A percentile compares a stretch with the other conserved stretches of the same genome.
Evolutionary conservation across 2,113 vertebrate genomes (phyloP).

Genomic region (Rissa tridactyla): DNA sequence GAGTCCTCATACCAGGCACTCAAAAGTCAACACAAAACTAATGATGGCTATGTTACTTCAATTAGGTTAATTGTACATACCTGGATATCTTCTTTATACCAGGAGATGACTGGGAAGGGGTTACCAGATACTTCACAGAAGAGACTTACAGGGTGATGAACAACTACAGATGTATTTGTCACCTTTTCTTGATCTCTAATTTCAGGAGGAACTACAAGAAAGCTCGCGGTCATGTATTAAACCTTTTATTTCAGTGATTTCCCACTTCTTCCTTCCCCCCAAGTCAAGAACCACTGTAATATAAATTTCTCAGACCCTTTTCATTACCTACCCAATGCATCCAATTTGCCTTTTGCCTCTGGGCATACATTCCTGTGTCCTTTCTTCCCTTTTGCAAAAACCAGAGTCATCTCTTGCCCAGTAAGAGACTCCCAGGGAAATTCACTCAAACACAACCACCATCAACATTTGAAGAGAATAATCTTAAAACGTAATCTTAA

Average conservation of each 20-base stretch:
- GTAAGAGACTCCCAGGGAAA: not conserved
- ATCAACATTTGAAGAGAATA: not conserved
- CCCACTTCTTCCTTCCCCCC: not conserved
- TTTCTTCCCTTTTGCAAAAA: not conserved
- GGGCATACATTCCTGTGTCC: not conserved
- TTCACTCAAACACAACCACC: not conserved
- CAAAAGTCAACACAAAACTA: not conserved
- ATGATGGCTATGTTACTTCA: not conserved
- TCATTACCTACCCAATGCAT: not conserved
- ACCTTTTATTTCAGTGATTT: not conserved
- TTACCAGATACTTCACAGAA: conserved; percentile 89
- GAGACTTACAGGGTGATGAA: conserved; percentile 82
- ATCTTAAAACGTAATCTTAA: not conserved
- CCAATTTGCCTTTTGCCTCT: not conserved
- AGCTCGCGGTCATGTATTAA: not conserved
- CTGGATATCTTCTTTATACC: conserved; percentile 87
- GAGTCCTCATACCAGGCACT: not conserved
- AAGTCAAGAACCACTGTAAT: not conserved
- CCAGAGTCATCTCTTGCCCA: not conserved
- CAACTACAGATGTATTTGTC: conserved; percentile 82
- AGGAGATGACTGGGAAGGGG: conserved; percentile 86
- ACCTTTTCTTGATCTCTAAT: conserved; percentile 80
- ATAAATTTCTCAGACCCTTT: not conserved
- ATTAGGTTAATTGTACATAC: conserved; percentile 66
- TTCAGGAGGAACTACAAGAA: conserved; percentile 86